Evolutionary conservation across 2,113 vertebrate genomes (phyloP).

Genomic region (Meriones unguiculatus): DNA sequence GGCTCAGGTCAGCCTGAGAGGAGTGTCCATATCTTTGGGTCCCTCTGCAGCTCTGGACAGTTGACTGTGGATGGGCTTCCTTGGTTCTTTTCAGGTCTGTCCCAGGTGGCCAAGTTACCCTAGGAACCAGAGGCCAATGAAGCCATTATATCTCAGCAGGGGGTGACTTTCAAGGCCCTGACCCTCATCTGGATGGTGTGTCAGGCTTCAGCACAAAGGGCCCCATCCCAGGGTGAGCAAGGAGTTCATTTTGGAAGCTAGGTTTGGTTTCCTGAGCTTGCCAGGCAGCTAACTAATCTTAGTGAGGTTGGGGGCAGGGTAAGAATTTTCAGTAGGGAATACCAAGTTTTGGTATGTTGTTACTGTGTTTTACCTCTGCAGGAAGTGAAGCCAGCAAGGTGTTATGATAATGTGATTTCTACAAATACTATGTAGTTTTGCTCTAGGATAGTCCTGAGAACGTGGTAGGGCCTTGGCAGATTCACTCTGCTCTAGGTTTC

Average conservation of each 20-base stretch:
- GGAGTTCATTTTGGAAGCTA: not conserved
- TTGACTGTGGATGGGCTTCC: not conserved
- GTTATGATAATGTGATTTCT: not conserved
- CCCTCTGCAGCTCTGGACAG: not conserved
- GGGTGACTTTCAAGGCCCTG: not conserved
- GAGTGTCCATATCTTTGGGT: not conserved
- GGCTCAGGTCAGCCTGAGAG: not conserved
- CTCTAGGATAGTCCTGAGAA: not conserved
- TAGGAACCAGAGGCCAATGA: not conserved
- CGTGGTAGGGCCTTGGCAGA: not conserved
- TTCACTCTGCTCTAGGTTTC: not conserved
- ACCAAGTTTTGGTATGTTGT: not conserved
- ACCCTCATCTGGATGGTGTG: not conserved
- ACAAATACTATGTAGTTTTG: not conserved
- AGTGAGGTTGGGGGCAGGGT: not conserved
- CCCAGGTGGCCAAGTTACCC: conserved; percentile 46
- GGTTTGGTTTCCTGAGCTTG: not conserved
- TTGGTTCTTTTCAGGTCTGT: not conserved
- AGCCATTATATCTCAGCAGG: not conserved
- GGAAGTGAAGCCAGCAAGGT: not conserved
- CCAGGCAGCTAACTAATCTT: not conserved
- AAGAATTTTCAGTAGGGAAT: not conserved
- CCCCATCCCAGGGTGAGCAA: not conserved
- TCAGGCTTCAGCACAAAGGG: not conserved
- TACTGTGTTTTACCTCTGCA: not conserved